These are phyloP conservation scores for Tetragonula clypearis DNA, from an alignment of 1,140 invertebrate species.

Conservation along the genomic window DNA sequence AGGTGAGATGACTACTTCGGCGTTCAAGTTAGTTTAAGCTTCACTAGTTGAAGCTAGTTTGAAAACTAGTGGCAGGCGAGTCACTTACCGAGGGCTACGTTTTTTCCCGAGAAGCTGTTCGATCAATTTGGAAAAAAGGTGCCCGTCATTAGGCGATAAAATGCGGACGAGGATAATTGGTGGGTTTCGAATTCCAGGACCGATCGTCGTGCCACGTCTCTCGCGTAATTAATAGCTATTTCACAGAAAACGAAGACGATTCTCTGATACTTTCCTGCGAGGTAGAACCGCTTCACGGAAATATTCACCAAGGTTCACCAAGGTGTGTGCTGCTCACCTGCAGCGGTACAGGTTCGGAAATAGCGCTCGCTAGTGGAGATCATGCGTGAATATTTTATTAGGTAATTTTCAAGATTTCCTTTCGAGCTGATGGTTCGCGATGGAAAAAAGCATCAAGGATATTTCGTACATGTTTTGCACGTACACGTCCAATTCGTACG, in stretches of 20 bases:
- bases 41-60: neutral
- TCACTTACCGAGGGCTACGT: neutral
- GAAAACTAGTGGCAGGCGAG: neutral
- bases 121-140: neutral
- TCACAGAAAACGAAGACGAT: slow-evolving; percentile 21
- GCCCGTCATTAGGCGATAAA: neutral
- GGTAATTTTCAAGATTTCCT: no score
- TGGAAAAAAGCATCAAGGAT: no score
- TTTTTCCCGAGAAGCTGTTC: neutral
- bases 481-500: no score
- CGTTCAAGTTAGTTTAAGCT: neutral
- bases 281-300: neutral
- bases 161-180: slow-evolving; percentile 71
- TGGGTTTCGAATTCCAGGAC: slow-evolving; percentile 76
- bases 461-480: no score
- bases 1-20: neutral
- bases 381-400: neutral
- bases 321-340: neutral
- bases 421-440: no score
- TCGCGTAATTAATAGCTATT: slow-evolving; percentile 78
- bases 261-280: neutral
- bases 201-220: slow-evolving; percentile 57
- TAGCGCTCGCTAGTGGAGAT: neutral
- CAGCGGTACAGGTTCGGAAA: neutral
- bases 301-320: neutral